Evolutionary conservation across 2,888 invertebrate species (phyloP), one percentile per base, ranked within the genome.

Genomic region (Hirtodrosophila trivittata): DNA sequence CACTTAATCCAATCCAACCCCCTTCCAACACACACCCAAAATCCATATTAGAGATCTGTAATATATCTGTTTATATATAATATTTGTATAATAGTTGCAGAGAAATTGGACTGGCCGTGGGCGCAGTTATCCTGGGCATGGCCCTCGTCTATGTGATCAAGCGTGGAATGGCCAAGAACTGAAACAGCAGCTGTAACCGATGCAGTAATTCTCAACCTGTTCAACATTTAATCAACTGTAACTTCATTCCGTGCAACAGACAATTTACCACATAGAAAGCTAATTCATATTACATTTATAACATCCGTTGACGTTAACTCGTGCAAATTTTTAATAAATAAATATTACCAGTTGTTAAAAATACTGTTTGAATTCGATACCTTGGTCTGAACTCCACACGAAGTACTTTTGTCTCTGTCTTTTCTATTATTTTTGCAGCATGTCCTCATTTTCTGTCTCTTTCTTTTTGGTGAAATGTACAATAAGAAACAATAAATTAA

Each of bases 121-220:
- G 87, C 35, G 88, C 89, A 41, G 62, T 89, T 28, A 30, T 86
- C 18, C 52, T 87, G 49, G 90, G 90, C 46, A 55, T 89, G 47
- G 75, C 81, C 3, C 66, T 86, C 32, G 80, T 86, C 52, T 85
- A 86, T 66, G 52, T 81, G 35, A 66, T 90, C 12, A 86, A 81
- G 54, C 78, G 78, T 33, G 80, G 69, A 42, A 9, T 58, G 13
- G 51, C 59, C 55, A 69, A 56, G 38, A 81, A 70, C 18, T 84
- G 38, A 47, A 13, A n/a, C n/a, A n/a, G n/a, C n/a, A n/a, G n/a
- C n/a, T n/a, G n/a, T 32, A 13, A 4, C 10, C 12, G 28, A 13
- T 28, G 32, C 32, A 21, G 8, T 12, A 6, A 28, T 28, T n/a
- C 9, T n/a, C n/a, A 9, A n/a, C n/a, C n/a, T n/a, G n/a, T 9